Conservation (phyloP, 2,888 invertebrate genomes). For the Orgyia antiqua region DNA sequence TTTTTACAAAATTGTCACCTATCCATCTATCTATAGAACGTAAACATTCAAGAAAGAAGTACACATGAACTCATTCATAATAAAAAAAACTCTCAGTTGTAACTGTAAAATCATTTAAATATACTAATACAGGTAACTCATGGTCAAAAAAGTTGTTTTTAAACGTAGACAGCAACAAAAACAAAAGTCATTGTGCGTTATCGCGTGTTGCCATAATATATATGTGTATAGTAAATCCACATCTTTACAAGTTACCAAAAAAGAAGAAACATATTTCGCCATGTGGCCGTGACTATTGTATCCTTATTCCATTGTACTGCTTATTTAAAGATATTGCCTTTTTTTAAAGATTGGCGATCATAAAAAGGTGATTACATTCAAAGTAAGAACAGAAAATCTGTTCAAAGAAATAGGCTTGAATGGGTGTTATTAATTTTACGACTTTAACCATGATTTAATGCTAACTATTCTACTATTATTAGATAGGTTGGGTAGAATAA, state of each 20-base stretch:
- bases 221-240: conserved; percentile 57
- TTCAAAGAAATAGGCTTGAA: no score
- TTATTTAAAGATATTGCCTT: conserved; percentile 58
- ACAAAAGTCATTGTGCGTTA: conserved; percentile 31
- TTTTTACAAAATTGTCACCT: no score
- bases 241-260: conserved; percentile 53
- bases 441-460: no score
- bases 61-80: no score
- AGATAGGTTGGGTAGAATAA: no score
- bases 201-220: conserved; percentile 39
- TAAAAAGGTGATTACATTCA: conserved; percentile 61
- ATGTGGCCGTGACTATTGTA: conserved; percentile 66
- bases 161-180: conserved; percentile 17
- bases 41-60: no score
- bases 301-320: conserved; percentile 56
- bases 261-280: conserved; percentile 50
- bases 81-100: no score
- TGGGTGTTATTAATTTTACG: no score
- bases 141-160: conserved; percentile 11
- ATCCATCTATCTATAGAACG: no score
- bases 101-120: neutral
- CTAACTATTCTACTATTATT: no score
- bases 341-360: conserved; percentile 53
- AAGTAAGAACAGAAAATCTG: conserved; percentile 47
- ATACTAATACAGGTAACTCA: neutral